phyloP scores from a whole-genome alignment of 1,140 invertebrate genomes.

The Pachypeltis micranthus region DNA sequence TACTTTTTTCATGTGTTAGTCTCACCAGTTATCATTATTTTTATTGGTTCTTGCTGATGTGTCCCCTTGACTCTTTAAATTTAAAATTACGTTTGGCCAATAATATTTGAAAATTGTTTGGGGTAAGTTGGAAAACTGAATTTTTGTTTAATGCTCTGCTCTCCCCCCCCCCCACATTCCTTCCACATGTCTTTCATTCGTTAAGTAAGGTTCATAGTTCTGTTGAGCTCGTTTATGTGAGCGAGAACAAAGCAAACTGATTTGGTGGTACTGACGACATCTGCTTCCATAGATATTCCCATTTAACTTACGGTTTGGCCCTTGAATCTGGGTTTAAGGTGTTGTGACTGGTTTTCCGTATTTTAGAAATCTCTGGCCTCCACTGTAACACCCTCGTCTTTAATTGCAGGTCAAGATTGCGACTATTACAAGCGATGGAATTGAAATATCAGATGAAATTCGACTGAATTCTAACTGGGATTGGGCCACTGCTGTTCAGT shows the following conservation, averaged over 20 bases:
- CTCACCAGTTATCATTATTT: too few species aligned
- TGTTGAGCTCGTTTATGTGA: too few species aligned
- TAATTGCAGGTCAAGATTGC: conserved; percentile 38
- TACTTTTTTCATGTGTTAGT: too few species aligned
- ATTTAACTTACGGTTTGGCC: background rate
- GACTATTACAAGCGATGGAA: conserved; percentile 36
- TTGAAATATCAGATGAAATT: conserved; percentile 37
- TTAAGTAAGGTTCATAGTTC: too few species aligned
- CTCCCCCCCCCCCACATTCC: too few species aligned
- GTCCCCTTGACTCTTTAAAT: too few species aligned
- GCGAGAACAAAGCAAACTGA: background rate
- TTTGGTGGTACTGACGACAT: background rate
- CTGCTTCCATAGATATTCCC: background rate
- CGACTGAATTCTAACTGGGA: conserved; percentile 37
- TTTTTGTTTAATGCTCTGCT: too few species aligned
- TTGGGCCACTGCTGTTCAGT: conserved; percentile 25
- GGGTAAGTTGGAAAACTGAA: too few species aligned
- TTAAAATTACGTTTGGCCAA: too few species aligned
- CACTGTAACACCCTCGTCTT: conserved; percentile 7
- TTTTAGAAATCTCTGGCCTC: background rate
- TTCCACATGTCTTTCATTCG: too few species aligned
- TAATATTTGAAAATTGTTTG: too few species aligned
- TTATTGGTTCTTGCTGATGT: too few species aligned
- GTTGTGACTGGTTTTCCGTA: background rate
- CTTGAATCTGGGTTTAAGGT: background rate